phyloP scores from a whole-genome alignment of 2,797 vertebrate genomes.

The Rhabdomys pumilio region DNA sequence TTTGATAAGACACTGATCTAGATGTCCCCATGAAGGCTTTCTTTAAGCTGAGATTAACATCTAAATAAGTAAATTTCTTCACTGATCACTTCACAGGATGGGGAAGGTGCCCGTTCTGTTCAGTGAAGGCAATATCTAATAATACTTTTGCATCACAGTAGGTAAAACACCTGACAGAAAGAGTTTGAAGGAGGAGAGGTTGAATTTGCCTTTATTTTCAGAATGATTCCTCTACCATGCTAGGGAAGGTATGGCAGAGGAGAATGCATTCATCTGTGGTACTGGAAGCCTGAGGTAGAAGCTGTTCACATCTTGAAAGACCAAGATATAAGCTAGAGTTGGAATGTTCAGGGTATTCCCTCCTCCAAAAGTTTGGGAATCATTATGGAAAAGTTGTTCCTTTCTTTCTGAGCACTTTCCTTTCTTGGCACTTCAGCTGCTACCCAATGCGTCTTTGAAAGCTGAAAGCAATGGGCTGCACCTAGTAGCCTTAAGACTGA shows the following conservation, averaged over 20 bases:
- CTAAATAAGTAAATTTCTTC: background rate
- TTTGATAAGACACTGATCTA: background rate
- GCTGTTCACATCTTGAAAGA: background rate
- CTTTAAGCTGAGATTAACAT: constrained; percentile 39
- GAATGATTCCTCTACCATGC: background rate
- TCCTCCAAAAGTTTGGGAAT: background rate
- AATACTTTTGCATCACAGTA: background rate
- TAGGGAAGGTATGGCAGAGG: background rate
- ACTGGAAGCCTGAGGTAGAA: background rate
- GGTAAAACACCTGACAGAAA: background rate
- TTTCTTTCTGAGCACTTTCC: constrained; percentile 2
- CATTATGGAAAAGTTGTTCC: background rate
- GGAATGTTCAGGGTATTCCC: background rate
- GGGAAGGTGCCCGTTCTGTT: background rate
- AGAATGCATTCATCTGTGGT: background rate
- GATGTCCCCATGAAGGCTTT: background rate
- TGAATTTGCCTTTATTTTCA: background rate
- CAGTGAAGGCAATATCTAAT: background rate
- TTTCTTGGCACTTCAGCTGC: background rate
- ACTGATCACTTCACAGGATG: background rate
- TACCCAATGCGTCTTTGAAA: background rate
- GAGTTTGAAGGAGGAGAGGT: background rate
- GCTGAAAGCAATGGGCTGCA: background rate
- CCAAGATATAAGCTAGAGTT: background rate
- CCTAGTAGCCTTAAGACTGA: background rate